Conservation (phyloP, 1,140 invertebrate species). For the Dermatophagoides farinae region DNA sequence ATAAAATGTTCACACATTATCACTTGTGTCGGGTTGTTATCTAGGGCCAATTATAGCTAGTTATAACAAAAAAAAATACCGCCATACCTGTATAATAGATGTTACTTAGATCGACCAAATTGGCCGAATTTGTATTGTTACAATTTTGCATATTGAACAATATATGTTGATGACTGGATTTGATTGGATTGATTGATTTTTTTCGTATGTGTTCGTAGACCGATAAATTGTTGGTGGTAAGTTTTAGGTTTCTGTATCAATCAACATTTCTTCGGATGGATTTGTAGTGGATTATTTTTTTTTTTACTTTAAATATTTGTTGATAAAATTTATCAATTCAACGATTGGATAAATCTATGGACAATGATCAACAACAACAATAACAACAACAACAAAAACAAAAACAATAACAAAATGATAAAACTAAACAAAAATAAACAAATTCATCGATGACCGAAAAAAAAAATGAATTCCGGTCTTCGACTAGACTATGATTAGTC, state of each 20-base stretch:
- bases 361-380: too few species aligned
- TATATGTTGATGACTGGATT: too few species aligned
- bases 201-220: too few species aligned
- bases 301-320: not conserved
- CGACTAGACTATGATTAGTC: too few species aligned
- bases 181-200: too few species aligned
- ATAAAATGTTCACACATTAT: not conserved
- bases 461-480: not conserved
- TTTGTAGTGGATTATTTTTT: not conserved
- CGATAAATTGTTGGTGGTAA: too few species aligned
- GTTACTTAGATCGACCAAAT: not conserved
- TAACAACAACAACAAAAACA: too few species aligned
- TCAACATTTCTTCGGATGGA: not conserved
- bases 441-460: not conserved
- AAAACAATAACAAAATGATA: not conserved
- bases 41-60: too few species aligned
- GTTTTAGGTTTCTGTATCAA: too few species aligned
- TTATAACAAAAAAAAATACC: too few species aligned
- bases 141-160: slow-evolving; percentile 1
- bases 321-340: not conserved
- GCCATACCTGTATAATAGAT: not conserved
- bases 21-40: too few species aligned
- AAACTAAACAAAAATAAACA: not conserved
- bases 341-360: not conserved
- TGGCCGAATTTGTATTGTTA: not conserved